Base-by-base conservation (phyloP, 1,140 invertebrate genomes). In the Lordiphosa stackelbergi region DNA sequence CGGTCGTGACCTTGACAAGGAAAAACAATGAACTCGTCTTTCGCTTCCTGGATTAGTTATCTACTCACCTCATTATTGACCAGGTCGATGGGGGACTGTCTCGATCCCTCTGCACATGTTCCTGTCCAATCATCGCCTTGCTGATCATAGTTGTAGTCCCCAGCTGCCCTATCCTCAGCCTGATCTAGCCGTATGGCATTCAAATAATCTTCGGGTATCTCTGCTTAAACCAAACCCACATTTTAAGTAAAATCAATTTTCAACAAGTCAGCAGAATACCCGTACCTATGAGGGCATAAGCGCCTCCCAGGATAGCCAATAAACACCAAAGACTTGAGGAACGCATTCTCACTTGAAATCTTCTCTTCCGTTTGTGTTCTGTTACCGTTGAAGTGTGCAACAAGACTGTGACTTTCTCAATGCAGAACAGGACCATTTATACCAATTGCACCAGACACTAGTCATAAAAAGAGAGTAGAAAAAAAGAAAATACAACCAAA, bases 71-170 rank as follows among this genome's bases (percentile, higher is more conserved):
- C 71, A 28, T 56, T 34, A 4, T 4, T 10, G 0, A 31, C 19
- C 2, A 77, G 35, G 12, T 61, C 47, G 22, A 83, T 73, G 11
- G 77, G 77, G 0, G 77, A 77, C 46, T 83, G 77, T 0, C 5
- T 22, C 0, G 9, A 1, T 0, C 77, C 77, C 19, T 9, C 46
- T 12, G 35, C 22, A 24, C 77, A 83, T 2, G 38, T 53, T n/a
- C 78, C 77, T 5, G 35, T 19, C 77, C 77, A 83, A 48, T 83
- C 77, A 34, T 47, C 48, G n/a, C 77, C 77, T 38, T 83, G 78
- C 1, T 77, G 9, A 45, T 83, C 77, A 35, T 84, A 83, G 65
- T 83, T 77, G 9, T 70, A 83, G 7, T 62, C 52, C 4, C 68
- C 75, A 19, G 53, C 68, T 9, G 63, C 51, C 2, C 19, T n/a